These are phyloP conservation scores for Lanistes nyassanus DNA, from an alignment of 1,140 invertebrate genomes.

Conservation along the genomic window DNA sequence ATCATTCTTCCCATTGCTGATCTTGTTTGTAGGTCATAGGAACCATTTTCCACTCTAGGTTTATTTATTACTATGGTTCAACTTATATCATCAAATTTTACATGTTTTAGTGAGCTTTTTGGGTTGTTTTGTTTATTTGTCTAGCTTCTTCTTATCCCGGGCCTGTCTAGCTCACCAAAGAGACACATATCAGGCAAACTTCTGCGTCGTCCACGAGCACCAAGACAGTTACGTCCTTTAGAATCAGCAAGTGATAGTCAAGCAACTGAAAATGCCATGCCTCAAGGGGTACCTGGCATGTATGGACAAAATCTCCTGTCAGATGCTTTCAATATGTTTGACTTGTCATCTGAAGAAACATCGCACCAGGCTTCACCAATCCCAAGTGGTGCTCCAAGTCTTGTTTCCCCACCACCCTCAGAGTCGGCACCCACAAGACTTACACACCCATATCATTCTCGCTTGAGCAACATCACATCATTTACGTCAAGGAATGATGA, in stretches of 20 bases:
- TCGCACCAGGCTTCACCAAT: conserved; percentile 38
- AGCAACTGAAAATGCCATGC: neutral
- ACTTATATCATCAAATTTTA: neutral
- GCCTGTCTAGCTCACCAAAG: conserved; percentile 25
- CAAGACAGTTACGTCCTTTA: conserved; percentile 41
- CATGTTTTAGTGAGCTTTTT: no score
- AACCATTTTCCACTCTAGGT: neutral
- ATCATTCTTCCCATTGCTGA: no score
- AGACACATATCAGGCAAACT: conserved; percentile 29
- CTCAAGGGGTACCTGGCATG: neutral
- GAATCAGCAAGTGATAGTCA: conserved; percentile 19
- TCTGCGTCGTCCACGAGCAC: conserved; percentile 52
- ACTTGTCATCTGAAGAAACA: conserved; percentile 30
- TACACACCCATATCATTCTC: conserved; percentile 31
- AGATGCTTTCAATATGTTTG: conserved; percentile 38
- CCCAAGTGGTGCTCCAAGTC: conserved; percentile 53
- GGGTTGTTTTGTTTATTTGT: neutral
- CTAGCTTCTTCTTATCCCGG: conserved; percentile 32
- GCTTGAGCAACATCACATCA: conserved; percentile 40
- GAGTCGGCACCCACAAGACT: conserved; percentile 39
- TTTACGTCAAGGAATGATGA: conserved; percentile 48
- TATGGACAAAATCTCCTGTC: conserved; percentile 22
- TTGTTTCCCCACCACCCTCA: conserved; percentile 56
- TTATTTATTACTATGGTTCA: no score
- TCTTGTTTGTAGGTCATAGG: no score